Evolutionary conservation across 37 sponge, comb jelly and placozoan species (phyloP).

Genomic region (Eunapius fragilis): DNA sequence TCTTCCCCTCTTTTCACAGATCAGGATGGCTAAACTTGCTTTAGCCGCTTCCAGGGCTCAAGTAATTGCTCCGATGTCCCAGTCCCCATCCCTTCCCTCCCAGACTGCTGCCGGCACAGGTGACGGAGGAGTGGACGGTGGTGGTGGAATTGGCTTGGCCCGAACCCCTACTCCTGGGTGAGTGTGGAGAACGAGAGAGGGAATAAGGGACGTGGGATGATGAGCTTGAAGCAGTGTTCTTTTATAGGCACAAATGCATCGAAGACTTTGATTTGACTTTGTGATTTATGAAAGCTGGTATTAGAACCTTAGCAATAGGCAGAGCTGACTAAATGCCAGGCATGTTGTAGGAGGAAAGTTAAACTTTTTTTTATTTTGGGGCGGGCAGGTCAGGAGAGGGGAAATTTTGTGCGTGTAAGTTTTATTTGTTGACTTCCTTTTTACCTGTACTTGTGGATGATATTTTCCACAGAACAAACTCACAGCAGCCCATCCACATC

Average conservation of each 20-base stretch:
- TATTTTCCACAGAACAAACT: not conserved
- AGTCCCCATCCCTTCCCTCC: not conserved
- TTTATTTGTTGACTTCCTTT: too few relatives aligned
- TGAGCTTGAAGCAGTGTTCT: too few relatives aligned
- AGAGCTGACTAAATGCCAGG: too few relatives aligned
- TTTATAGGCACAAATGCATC: too few relatives aligned
- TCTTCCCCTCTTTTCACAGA: not conserved
- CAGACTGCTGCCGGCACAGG: not conserved
- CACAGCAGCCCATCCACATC: conserved; percentile 2
- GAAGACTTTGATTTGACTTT: too few relatives aligned
- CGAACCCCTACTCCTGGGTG: not conserved
- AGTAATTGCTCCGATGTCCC: not conserved
- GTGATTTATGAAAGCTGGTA: too few relatives aligned
- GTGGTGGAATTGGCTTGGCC: not conserved
- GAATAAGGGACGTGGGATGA: not conserved
- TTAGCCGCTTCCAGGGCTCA: not conserved
- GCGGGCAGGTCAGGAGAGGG: too few relatives aligned
- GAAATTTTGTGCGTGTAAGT: too few relatives aligned
- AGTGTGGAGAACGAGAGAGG: not conserved
- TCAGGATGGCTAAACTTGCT: too few relatives aligned
- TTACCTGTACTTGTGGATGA: not conserved
- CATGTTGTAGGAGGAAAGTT: too few relatives aligned
- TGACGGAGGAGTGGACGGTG: not conserved
- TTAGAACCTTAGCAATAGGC: too few relatives aligned
- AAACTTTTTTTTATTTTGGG: too few relatives aligned